Evolutionary conservation across 1,140 invertebrate genomes (phyloP), one percentile per base, ranked within the genome.

Genomic region (Hermetia illucens): DNA sequence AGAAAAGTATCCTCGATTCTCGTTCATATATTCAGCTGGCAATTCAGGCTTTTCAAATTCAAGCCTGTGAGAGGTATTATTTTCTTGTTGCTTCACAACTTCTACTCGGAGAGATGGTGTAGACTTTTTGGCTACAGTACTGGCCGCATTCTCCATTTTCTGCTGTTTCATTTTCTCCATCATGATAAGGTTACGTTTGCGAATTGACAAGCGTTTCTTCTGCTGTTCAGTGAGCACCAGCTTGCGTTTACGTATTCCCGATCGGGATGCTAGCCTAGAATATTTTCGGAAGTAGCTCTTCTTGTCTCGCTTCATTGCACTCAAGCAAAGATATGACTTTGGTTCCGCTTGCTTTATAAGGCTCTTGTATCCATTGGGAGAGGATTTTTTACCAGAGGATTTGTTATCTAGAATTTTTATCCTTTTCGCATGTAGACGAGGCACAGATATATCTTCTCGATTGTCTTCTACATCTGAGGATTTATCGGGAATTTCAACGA

Each of bases 321-420:
- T 53, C 13, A 50, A 38, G 34, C 44, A 51, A 21, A 64, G 21
- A 39, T 53, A 57, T 5, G 50, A 47, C 31, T 51, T 55, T 13
- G 57, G 55, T 39, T 60, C 54, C 4, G 55, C 48, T 48, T 57
- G 58, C 35, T 57, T 61, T 25, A 61, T 61, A 18, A 61, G 47
- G 38, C 47, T 60, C 37, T 61, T 61, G 38, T 61, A 61, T 36
- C 58, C 54, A 31, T 50, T 55, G 8, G 47, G 38, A 12, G 53
- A 46, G 20, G 56, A 39, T 41, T 57, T 57, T 30, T 57, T 60
- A 36, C 40, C 41, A 21, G 44, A 42, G 21, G 25, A 27, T 24
- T 36, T 33, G 22, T 36, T 45, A 37, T 49, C 49, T 9, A 61
- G 42, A 20, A 61, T 44, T 40, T 59, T 59, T 19, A 54, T 46